Evolutionary conservation across 2,113 vertebrate species (phyloP), one percentile per base, ranked within the genome.

Genomic region (Dipodomys spectabilis): DNA sequence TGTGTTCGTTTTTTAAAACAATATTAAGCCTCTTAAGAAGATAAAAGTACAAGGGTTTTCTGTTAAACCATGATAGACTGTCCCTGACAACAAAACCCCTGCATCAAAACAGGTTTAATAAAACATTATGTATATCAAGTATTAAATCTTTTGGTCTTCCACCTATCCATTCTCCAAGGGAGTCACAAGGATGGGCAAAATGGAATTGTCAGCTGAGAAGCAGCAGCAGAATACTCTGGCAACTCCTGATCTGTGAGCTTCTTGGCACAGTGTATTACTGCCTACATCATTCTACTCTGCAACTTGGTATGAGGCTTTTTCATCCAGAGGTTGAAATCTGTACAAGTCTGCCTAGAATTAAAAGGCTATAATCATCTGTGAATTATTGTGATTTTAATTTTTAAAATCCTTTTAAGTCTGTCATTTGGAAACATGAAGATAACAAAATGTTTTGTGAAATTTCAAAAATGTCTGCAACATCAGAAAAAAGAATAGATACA

Each of bases 291-390:
- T 89, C 91, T n/a, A 81, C 44, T 82, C 71, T 62, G 30, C 44
- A 57, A 89, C 3, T 13, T 27, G 32, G 15, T 75, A 44, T 87
- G 53, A 82, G 23, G 22, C 35, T 93, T 93, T 49, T 96, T 49
- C 22, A 78, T 49, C 68, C 2, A 18, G 45, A n/a, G 44, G 39
- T 30, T 2, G 3, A 18, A 53, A 27, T 82, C 60, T 92, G 57
- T 77, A 79, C 10, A 95, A 93, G n/a, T 94, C 32, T 91, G 57
- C 35, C 82, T 45, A 49, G 78, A 96, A 82, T 85, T 57, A 92
- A 95, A 96, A 93, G 67, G 62, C 90, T 93, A 57, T 85, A 93
- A 94, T 95, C 71, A 95, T 91, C 78, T 96, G 71, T 94, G 82
- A 95, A 92, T 94, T 81, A 85, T 0, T 81, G 72, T 74, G 62